These are phyloP conservation scores for Calyptomena viridis DNA, from an alignment of 2,113 vertebrate genomes.

Conservation along the genomic window DNA sequence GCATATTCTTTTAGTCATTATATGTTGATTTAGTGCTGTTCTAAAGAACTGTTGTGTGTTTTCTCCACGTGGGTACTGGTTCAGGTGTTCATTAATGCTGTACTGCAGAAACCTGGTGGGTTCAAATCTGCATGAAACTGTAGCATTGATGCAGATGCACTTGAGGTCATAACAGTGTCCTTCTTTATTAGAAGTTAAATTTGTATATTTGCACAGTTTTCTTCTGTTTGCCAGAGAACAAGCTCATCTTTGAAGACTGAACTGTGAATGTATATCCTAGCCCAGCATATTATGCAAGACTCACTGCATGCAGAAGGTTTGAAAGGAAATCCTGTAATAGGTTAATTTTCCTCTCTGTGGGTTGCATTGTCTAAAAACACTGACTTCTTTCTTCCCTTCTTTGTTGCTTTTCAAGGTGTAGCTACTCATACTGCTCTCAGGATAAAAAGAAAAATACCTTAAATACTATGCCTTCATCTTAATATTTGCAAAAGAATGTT, in stretches of 20 bases:
- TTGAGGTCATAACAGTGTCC: neutral
- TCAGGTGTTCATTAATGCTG: neutral
- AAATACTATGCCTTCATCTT: neutral
- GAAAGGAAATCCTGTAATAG: slow-evolving; percentile 25
- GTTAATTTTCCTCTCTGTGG: slow-evolving; percentile 32
- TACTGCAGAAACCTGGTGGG: neutral
- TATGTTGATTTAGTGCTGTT: neutral
- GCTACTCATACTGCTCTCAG: neutral
- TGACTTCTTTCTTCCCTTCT: neutral
- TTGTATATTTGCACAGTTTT: neutral
- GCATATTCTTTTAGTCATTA: neutral
- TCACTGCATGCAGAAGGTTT: neutral
- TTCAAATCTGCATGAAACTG: neutral
- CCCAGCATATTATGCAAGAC: neutral
- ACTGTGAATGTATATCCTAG: neutral
- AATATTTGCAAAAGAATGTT: neutral
- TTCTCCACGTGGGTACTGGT: neutral
- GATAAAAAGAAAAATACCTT: neutral
- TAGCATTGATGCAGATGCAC: neutral
- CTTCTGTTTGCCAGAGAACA: neutral
- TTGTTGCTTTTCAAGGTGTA: neutral
- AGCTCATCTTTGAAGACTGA: neutral
- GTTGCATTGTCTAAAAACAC: neutral
- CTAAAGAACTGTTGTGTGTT: neutral
- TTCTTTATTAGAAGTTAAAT: neutral